phyloP scores from a whole-genome alignment of 1,140 invertebrate species.

The fruit fly (Drosophila melanogaster) region DNA sequence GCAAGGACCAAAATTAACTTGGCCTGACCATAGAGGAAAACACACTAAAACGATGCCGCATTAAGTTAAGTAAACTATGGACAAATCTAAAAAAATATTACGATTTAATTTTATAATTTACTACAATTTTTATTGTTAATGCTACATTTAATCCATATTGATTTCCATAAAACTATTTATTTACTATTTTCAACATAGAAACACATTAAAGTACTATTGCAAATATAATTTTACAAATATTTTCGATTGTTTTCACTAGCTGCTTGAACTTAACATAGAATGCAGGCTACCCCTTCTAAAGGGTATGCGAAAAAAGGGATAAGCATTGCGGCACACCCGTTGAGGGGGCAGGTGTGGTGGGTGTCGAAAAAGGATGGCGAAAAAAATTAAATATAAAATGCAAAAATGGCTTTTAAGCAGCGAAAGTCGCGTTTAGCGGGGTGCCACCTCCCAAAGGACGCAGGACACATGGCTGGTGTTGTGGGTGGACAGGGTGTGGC shows the following conservation, averaged over 20 bases:
- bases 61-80: not conserved
- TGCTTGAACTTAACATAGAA: not conserved
- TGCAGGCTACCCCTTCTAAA: not conserved
- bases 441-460: conserved; percentile 31
- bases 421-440: conserved; percentile 66
- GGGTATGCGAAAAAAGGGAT: conserved; percentile 24
- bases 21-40: conserved; percentile 4
- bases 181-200: no score
- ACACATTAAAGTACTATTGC: no score
- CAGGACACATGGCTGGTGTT: conserved; percentile 23
- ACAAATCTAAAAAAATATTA: no score
- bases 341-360: not conserved
- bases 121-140: no score
- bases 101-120: no score
- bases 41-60: conserved; percentile 1
- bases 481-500: conserved; percentile 52
- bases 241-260: no score
- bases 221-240: no score
- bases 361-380: conserved; percentile 1
- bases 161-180: no score
- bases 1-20: conserved; percentile 28
- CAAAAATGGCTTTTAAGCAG: conserved; percentile 81
- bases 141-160: no score
- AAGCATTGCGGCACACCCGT: conserved; percentile 25
- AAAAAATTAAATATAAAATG: conserved; percentile 80